Percentiles rank a stretch among this genome's conserved stretches.
phyloP scores from a whole-genome alignment of 2,888 invertebrate species.

The Baccha elongata region DNA sequence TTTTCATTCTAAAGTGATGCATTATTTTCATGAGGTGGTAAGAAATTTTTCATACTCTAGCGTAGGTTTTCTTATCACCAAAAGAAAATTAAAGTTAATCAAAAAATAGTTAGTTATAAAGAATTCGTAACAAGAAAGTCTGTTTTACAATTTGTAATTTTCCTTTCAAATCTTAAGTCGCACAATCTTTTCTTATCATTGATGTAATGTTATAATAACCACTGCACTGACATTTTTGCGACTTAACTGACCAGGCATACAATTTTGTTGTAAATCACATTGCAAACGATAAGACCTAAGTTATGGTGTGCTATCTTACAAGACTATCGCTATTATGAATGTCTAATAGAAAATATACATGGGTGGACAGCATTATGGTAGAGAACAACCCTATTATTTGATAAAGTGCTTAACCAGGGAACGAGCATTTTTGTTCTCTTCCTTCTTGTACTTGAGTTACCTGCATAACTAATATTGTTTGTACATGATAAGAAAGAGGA shows the following conservation, averaged over 20 bases:
- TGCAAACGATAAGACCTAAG: conserved; percentile 2
- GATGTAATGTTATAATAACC: background rate
- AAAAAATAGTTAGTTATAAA: background rate
- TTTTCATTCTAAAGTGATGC: background rate
- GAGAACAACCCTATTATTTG: conserved; percentile 13
- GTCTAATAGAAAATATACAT: conserved; percentile 20
- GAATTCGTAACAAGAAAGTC: background rate
- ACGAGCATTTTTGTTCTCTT: conserved; percentile 14
- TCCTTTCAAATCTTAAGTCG: background rate
- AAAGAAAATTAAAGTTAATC: conserved; percentile 35
- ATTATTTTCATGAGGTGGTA: background rate
- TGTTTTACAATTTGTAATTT: background rate
- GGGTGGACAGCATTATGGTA: conserved; percentile 25
- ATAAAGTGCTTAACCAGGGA: conserved; percentile 32
- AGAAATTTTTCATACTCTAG: background rate
- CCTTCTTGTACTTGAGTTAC: conserved; percentile 1
- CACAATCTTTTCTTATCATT: conserved; percentile 25
- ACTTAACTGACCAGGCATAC: background rate
- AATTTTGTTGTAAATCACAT: conserved; percentile 2
- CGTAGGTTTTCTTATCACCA: conserved; percentile 22
- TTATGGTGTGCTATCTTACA: conserved; percentile 12
- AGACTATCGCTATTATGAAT: conserved; percentile 4
- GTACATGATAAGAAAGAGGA: conserved; percentile 1
- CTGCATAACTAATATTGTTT: background rate
- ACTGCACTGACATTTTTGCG: background rate